These are phyloP conservation scores for Dasysyrphus tricinctus DNA, from an alignment of 2,888 invertebrate species.

Conservation along the genomic window DNA sequence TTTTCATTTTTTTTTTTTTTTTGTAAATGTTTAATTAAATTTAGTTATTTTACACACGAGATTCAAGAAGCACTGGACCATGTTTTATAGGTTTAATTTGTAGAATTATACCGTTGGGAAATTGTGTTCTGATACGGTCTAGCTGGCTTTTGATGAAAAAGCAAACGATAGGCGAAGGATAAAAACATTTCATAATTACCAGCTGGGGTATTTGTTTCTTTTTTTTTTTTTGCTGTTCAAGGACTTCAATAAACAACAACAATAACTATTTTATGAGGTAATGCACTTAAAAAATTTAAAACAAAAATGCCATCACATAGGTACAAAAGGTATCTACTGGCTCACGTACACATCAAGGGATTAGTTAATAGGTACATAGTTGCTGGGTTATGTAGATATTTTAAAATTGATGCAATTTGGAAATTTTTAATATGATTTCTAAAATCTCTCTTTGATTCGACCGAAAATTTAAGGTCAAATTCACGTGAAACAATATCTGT, in stretches of 20 bases:
- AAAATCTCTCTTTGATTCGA: no score
- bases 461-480: no score
- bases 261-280: constrained; percentile 23
- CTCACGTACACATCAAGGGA: no score
- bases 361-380: no score
- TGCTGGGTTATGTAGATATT: no score
- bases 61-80: constrained; percentile 60
- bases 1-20: constrained; percentile 12
- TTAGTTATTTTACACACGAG: constrained; percentile 74
- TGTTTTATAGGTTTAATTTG: constrained; percentile 74
- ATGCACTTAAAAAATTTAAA: constrained; percentile 15
- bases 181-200: constrained; percentile 43
- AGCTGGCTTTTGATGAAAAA: constrained; percentile 48
- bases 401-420: no score
- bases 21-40: constrained; percentile 71
- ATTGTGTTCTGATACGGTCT: constrained; percentile 61
- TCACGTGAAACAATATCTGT: no score
- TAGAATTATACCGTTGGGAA: constrained; percentile 68
- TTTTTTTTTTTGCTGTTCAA: not conserved
- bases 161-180: constrained; percentile 28
- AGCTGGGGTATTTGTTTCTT: constrained; percentile 15
- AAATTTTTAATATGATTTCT: no score
- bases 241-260: constrained; percentile 8
- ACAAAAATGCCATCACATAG: not conserved
- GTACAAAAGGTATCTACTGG: no score